Percentiles rank a stretch among this genome's conserved stretches.
Evolutionary conservation across 1,140 invertebrate species (phyloP).

Genomic region (Microplitis demolitor): DNA sequence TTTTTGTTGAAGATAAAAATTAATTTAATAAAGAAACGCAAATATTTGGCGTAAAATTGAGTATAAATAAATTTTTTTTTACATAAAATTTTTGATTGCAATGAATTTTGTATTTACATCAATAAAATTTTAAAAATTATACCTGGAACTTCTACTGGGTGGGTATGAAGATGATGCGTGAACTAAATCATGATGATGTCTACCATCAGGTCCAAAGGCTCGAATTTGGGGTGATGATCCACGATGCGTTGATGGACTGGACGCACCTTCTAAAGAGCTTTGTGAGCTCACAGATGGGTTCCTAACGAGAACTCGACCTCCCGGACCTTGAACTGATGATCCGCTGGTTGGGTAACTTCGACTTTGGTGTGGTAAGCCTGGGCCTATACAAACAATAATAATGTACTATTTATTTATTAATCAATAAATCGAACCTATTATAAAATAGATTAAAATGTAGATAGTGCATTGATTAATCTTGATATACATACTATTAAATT

Average conservation of each 20-base stretch:
- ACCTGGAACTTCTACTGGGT: conserved; percentile 55
- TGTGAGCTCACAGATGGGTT: conserved; percentile 82
- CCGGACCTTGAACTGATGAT: conserved; percentile 24
- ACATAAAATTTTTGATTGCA: too few species aligned
- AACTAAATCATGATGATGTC: conserved; percentile 56
- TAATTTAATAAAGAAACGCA: too few species aligned
- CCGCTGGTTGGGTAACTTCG: conserved; percentile 60
- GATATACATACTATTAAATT: too few species aligned
- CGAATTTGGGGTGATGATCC: conserved; percentile 79
- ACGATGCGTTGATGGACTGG: conserved; percentile 69
- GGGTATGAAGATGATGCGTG: conserved; percentile 61
- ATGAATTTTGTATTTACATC: too few species aligned
- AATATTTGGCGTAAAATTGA: too few species aligned
- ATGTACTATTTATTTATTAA: neutral
- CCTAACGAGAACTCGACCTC: conserved; percentile 51
- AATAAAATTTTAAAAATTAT: too few species aligned
- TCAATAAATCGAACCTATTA: neutral
- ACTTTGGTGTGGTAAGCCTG: conserved; percentile 58
- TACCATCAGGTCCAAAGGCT: conserved; percentile 75
- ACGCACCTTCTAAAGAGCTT: conserved; percentile 74
- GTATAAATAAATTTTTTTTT: too few species aligned
- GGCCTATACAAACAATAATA: conserved; percentile 8
- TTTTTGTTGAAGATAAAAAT: too few species aligned
- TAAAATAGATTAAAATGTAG: neutral
- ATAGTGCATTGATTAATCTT: too few species aligned